phyloP scores from a whole-genome alignment of 2,797 vertebrate genomes.

The Xenentodon cancila region DNA sequence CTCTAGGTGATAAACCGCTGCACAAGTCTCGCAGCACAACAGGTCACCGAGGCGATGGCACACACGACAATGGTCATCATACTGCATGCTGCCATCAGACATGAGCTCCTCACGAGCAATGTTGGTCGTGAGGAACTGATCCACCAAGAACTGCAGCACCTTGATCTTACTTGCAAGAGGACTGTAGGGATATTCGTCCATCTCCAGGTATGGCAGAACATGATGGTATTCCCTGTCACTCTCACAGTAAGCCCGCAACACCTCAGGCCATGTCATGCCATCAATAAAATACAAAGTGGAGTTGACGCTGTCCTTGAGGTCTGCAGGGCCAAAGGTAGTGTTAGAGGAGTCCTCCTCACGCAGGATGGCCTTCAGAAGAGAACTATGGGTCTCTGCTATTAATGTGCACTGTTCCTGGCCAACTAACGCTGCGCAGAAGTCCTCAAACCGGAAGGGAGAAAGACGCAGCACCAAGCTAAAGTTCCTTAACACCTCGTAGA shows the following conservation, averaged over 20 bases:
- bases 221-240: slow-evolving; percentile 95
- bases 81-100: slow-evolving; percentile 96
- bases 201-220: slow-evolving; percentile 91
- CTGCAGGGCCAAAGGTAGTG: slow-evolving; percentile 97
- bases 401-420: slow-evolving; percentile 98
- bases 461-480: slow-evolving; percentile 96
- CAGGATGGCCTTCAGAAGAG: slow-evolving; percentile 94
- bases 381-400: slow-evolving; percentile 95
- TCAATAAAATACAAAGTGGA: slow-evolving; percentile 98
- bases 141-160: slow-evolving; percentile 96
- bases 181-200: slow-evolving; percentile 94
- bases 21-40: slow-evolving; percentile 98
- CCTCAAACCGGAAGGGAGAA: slow-evolving; percentile 98
- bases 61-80: slow-evolving; percentile 97
- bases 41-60: slow-evolving; percentile 98
- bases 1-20: slow-evolving; percentile 97
- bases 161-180: slow-evolving; percentile 94
- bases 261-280: slow-evolving; percentile 99
- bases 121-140: slow-evolving; percentile 98
- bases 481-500: slow-evolving; percentile 97
- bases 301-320: slow-evolving; percentile 98
- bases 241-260: slow-evolving; percentile 97
- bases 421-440: slow-evolving; percentile 95
- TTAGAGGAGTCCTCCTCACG: slow-evolving; percentile 98
- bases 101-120: slow-evolving; percentile 97